These are phyloP conservation scores for Philaenus spumarius DNA, from an alignment of 1,140 invertebrate species.

Conservation along the genomic window DNA sequence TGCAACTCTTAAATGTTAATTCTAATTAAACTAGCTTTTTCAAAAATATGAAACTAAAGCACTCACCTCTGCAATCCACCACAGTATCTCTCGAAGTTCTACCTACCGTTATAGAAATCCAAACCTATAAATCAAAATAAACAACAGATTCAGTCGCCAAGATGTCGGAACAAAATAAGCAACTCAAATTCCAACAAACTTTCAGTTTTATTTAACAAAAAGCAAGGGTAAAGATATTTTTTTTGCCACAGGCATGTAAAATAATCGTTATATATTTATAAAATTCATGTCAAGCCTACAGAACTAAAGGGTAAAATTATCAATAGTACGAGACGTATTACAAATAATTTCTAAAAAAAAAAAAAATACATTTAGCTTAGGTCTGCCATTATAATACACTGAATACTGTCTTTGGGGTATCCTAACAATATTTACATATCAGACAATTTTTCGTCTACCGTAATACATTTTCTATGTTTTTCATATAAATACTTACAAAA, in stretches of 20 bases:
- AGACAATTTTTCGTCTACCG: not conserved
- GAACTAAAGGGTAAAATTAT: not conserved
- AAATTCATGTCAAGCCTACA: slow-evolving; percentile 14
- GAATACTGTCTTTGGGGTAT: too few species aligned
- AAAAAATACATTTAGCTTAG: slow-evolving; percentile 9
- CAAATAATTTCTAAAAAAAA: not conserved
- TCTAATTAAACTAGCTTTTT: too few species aligned
- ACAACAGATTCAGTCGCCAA: too few species aligned
- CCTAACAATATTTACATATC: not conserved
- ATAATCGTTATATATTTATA: slow-evolving; percentile 14
- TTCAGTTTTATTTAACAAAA: slow-evolving; percentile 15
- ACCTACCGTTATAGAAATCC: too few species aligned
- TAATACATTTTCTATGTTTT: slow-evolving; percentile 2
- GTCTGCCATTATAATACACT: not conserved
- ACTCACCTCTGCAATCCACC: too few species aligned
- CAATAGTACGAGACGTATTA: too few species aligned
- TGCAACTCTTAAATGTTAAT: too few species aligned
- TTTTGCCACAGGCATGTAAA: slow-evolving; percentile 12
- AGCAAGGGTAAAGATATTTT: slow-evolving; percentile 14
- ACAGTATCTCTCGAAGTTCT: too few species aligned
- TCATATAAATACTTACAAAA: slow-evolving; percentile 9
- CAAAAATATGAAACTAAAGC: too few species aligned
- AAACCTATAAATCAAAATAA: too few species aligned
- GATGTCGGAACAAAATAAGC: too few species aligned
- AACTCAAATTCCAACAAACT: slow-evolving; percentile 6